Percentiles rank a stretch among this genome's conserved stretches.
Evolutionary conservation across 1,140 invertebrate genomes (phyloP).

Genomic region (Ericerus pela): DNA sequence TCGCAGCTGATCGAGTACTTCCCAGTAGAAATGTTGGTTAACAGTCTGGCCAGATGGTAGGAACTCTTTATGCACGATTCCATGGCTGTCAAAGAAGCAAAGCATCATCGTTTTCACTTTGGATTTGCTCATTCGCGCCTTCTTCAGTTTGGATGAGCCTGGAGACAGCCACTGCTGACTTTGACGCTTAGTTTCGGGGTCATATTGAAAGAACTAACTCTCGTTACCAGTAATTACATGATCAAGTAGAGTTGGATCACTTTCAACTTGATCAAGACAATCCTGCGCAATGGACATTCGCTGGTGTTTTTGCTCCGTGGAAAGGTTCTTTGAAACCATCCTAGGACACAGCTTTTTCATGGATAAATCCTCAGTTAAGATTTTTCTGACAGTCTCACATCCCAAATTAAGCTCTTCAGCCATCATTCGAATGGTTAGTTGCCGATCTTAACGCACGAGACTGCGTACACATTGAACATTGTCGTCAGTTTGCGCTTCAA

Average conservation of each 20-base stretch:
- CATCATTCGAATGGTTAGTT: background rate
- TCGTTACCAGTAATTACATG: slow-evolving; percentile 7
- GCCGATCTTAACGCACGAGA: background rate
- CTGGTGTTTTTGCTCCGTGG: slow-evolving; percentile 5
- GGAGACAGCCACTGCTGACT: background rate
- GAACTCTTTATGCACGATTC: slow-evolving; percentile 27
- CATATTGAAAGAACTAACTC: slow-evolving; percentile 7
- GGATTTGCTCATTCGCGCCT: slow-evolving; percentile 14
- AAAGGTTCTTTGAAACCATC: slow-evolving; percentile 5
- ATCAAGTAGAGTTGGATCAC: no score
- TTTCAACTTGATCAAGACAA: background rate
- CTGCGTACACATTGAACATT: slow-evolving; percentile 1
- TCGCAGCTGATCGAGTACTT: background rate
- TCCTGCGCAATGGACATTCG: slow-evolving; percentile 1
- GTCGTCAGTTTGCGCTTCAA: background rate
- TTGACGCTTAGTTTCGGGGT: slow-evolving; percentile 14
- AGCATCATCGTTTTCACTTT: slow-evolving; percentile 28
- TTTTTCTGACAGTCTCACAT: background rate
- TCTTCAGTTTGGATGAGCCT: background rate
- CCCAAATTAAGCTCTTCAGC: background rate
- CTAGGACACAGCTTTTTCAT: slow-evolving; percentile 10
- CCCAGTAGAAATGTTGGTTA: slow-evolving; percentile 15
- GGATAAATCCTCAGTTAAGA: slow-evolving; percentile 8
- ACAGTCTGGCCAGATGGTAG: slow-evolving; percentile 23
- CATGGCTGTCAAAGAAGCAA: slow-evolving; percentile 26